Base-by-base conservation (phyloP, 1,140 invertebrate species). In the Brachionus rotundiformis region DNA sequence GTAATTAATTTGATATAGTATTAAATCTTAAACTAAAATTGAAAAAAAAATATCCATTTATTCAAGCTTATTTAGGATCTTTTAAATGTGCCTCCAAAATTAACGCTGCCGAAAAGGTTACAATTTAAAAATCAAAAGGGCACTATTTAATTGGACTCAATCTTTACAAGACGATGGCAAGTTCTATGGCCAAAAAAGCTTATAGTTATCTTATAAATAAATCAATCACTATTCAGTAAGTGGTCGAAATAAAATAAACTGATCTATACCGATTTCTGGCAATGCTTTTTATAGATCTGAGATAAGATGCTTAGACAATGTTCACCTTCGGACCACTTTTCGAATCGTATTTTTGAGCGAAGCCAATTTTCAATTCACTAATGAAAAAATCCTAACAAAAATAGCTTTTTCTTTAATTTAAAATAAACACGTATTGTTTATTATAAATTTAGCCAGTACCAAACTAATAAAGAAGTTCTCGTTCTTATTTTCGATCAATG, bases 341-440 rank as follows among this genome's bases (percentile, higher is more conserved):
- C 0, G 47, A 54, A 54, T 54, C n/a, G 16, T 3, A 54, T 54
- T 54, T 54, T 16, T 6, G 19, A n/a, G 47, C 19, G 47, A 54
- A 54, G 47, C 47, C 47, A 54, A 54, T 19, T 54, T 23, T 8
- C n/a, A 7, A 54, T 19, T 4, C 16, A 54, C 47, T 23, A 54
- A 54, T 54, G 47, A 54, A 54, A 49, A 54, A 54, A 25, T 16
- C 47, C 47, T 23, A 54, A 19, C 47, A 54, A 54, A 54, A 54
- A 54, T 25, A 54, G 47, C 47, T 54, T 49, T 49, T 49, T 49
- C 44, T 49, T 54, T 54, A 54, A 54, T 54, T 23, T 54, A 54
- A 54, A 54, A 54, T 54, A 54, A 54, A 54, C 47, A 54, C 47
- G 7, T 54, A 54, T 54, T 54, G 47, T 54, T 54, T 54, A 54